Percentiles rank a stretch among this genome's conserved stretches.
phyloP scores from a whole-genome alignment of 2,888 invertebrate species.

The Andrena bucephala region DNA sequence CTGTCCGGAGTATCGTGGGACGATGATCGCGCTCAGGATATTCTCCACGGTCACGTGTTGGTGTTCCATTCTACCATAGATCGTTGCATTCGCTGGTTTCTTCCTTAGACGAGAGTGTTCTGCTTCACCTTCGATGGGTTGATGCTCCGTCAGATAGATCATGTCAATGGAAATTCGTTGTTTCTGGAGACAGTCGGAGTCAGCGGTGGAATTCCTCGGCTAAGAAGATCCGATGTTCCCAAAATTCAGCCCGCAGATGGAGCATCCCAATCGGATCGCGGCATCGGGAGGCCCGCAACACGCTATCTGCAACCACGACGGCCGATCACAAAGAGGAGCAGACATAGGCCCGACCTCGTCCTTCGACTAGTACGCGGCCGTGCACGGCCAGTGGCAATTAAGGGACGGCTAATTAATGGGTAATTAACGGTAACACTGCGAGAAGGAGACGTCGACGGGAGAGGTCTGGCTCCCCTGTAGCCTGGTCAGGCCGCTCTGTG shows the following conservation, averaged over 20 bases:
- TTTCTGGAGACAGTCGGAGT: too few species aligned
- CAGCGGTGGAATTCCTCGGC: too few species aligned
- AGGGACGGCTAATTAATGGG: conserved; percentile 83
- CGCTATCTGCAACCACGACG: conserved; percentile 1
- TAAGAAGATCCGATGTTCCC: too few species aligned
- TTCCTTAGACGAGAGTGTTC: too few species aligned
- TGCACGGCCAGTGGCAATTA: conserved; percentile 77
- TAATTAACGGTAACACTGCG: conserved; percentile 84
- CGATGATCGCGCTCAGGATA: not conserved
- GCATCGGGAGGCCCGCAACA: not conserved
- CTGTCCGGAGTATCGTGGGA: conserved; percentile 21
- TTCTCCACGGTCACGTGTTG: too few species aligned
- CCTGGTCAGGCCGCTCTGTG: conserved; percentile 45
- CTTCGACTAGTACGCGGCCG: conserved; percentile 49
- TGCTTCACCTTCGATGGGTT: too few species aligned
- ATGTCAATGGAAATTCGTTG: too few species aligned
- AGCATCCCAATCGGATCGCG: not conserved
- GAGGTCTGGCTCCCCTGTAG: conserved; percentile 32
- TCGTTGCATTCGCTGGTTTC: too few species aligned
- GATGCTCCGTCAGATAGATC: too few species aligned
- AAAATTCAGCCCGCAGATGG: not conserved
- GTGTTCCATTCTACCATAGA: too few species aligned
- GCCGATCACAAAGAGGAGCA: conserved; percentile 33
- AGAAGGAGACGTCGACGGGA: conserved; percentile 79
- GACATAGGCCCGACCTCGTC: conserved; percentile 40